Conservation (phyloP, 2,797 vertebrate genomes). For the Siniperca obscura region DNA sequence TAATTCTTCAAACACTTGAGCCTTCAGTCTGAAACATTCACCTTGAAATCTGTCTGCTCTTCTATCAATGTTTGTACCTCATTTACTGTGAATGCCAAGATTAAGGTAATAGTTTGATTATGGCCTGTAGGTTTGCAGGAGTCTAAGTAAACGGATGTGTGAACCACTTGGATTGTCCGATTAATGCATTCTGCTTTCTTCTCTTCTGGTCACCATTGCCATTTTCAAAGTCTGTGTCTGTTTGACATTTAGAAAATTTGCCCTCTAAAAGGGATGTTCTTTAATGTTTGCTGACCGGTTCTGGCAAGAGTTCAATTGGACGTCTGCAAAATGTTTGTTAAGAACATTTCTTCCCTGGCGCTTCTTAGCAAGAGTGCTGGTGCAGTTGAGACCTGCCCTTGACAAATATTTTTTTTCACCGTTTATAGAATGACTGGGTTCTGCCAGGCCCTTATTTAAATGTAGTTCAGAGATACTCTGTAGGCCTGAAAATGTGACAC, state of each 20-base stretch:
- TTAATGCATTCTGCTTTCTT: slow-evolving; percentile 6
- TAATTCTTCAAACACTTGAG: neutral
- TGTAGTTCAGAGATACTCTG: neutral
- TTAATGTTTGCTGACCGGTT: slow-evolving; percentile 6
- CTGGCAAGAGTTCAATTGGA: slow-evolving; percentile 37
- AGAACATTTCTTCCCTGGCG: slow-evolving; percentile 17
- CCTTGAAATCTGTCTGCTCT: slow-evolving; percentile 13
- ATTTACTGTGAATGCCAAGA: slow-evolving; percentile 3
- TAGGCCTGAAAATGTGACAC: neutral
- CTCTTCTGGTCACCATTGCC: neutral
- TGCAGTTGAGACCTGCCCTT: slow-evolving; percentile 19
- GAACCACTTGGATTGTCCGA: neutral
- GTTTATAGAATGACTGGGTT: neutral
- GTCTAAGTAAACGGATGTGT: slow-evolving; percentile 23
- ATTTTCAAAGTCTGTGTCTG: slow-evolving; percentile 20
- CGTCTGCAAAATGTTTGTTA: slow-evolving; percentile 17
- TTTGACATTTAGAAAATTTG: slow-evolving; percentile 31
- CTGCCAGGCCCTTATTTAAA: neutral
- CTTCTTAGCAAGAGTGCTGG: slow-evolving; percentile 5
- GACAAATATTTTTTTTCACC: neutral
- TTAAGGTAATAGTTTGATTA: slow-evolving; percentile 16
- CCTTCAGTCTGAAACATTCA: slow-evolving; percentile 11
- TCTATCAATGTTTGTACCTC: slow-evolving; percentile 16
- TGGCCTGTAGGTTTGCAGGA: neutral
- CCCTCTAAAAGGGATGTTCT: slow-evolving; percentile 23